Base-by-base conservation (phyloP, 2,888 invertebrate species). In the Amiota minor region DNA sequence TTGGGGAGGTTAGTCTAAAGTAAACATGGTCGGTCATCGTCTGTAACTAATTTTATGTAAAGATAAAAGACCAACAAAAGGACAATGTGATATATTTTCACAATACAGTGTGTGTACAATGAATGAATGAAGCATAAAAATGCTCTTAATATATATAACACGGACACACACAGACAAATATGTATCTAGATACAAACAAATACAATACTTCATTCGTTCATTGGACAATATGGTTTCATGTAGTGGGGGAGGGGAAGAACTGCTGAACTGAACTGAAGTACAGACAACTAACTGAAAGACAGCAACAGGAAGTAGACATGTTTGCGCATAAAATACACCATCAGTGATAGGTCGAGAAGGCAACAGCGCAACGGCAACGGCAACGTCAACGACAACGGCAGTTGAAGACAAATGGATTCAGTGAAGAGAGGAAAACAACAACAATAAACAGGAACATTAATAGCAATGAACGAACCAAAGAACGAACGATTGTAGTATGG, bases 291-390 rank as follows among this genome's bases (percentile, higher is more conserved):
- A 50, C 55, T 23, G 62, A 49, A 80, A 62, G 74, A 75, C 79
- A 78, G 75, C 80, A 82, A 72, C 74, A 72, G 74, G 78, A 76
- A 74, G 74, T 74, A 59, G 70, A 62, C 72, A 70, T 70, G 72
- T 67, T 50, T 74, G 56, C 65, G 70, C 69, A 69, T 69, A 74
- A 65, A 47, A 9, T 49, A 47, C 47, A 49, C 65, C 12, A 59
- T 35, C 49, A 61, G 45, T 12, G 46, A 68, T 68, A 35, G 35
- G 35, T 35, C 50, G 59, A 55, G 49, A 61, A 47, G 53, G 53
- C n/a, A 59, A 4, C 23, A 8, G 20, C n/a, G n/a, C 3, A 8
- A 23, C 59, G 23, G 59, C 59, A 59, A 59, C 12, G 59, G 59
- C 59, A 35, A n/a, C n/a, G n/a, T n/a, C 3, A 8, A 23, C 59